These are phyloP conservation scores for Steatornis caripensis DNA, from an alignment of 2,113 vertebrate genomes.

Conservation along the genomic window DNA sequence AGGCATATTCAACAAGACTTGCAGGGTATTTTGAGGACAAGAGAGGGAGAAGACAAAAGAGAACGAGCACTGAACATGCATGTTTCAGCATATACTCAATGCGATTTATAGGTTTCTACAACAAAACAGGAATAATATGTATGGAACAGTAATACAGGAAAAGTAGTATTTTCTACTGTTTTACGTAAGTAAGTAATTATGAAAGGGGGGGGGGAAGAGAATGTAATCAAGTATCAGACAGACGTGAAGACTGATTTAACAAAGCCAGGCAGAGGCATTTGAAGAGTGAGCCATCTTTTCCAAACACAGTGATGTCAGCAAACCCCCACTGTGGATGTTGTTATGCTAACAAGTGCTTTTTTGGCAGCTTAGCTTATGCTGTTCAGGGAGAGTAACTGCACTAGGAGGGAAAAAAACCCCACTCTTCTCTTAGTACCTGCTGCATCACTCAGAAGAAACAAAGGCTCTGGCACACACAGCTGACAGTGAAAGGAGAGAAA, in stretches of 20 bases:
- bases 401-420: background rate
- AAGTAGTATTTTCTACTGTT: background rate
- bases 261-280: background rate
- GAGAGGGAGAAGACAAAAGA: background rate
- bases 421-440: background rate
- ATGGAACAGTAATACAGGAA: background rate
- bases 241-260: background rate
- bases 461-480: background rate
- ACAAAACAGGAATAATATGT: background rate
- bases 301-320: background rate
- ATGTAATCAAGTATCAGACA: background rate
- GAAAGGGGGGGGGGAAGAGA: background rate
- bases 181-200: background rate
- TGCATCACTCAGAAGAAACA: background rate
- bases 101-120: background rate
- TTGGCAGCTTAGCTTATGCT: background rate
- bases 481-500: background rate
- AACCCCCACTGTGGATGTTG: background rate
- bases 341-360: slow-evolving; percentile 4
- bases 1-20: background rate
- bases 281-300: background rate
- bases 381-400: background rate
- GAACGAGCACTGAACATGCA: background rate
- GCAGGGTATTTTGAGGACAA: background rate
- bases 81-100: background rate